These are phyloP conservation scores for Oncorhynchus tshawytscha DNA, from an alignment of 2,113 vertebrate species.

Conservation along the genomic window DNA sequence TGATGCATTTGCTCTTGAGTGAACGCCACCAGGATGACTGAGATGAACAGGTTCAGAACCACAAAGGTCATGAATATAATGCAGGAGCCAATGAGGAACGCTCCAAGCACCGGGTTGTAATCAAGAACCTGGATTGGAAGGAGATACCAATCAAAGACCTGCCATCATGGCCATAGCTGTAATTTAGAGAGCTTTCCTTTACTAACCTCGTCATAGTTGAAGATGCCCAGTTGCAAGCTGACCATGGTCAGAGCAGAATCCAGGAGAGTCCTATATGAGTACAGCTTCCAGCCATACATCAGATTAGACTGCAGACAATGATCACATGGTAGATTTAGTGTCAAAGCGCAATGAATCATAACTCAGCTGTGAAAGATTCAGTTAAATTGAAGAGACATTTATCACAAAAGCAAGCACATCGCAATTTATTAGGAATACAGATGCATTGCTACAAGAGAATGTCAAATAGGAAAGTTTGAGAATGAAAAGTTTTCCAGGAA, in stretches of 20 bases:
- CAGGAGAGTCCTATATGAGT: conserved; percentile 87
- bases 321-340: too few species aligned
- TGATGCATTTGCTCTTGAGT: conserved; percentile 88
- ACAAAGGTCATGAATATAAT: conserved; percentile 96
- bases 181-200: background rate
- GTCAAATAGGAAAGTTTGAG: too few species aligned
- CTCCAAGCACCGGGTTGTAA: conserved; percentile 86
- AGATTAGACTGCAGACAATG: conserved; percentile 82
- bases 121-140: conserved; percentile 79
- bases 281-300: conserved; percentile 92
- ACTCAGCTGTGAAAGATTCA: too few species aligned
- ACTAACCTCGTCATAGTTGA: conserved; percentile 93
- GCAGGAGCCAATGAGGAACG: conserved; percentile 91
- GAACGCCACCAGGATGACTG: conserved; percentile 93
- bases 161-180: background rate
- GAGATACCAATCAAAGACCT: conserved; percentile 8
- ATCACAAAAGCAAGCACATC: too few species aligned
- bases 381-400: too few species aligned
- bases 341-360: too few species aligned
- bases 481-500: conserved; percentile 37
- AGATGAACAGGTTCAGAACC: conserved; percentile 94
- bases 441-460: too few species aligned
- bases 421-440: too few species aligned
- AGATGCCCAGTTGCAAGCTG: conserved; percentile 93
- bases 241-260: conserved; percentile 87